Evolutionary conservation across 2,797 vertebrate species (phyloP).

Genomic region (Malacoctenus gilli): DNA sequence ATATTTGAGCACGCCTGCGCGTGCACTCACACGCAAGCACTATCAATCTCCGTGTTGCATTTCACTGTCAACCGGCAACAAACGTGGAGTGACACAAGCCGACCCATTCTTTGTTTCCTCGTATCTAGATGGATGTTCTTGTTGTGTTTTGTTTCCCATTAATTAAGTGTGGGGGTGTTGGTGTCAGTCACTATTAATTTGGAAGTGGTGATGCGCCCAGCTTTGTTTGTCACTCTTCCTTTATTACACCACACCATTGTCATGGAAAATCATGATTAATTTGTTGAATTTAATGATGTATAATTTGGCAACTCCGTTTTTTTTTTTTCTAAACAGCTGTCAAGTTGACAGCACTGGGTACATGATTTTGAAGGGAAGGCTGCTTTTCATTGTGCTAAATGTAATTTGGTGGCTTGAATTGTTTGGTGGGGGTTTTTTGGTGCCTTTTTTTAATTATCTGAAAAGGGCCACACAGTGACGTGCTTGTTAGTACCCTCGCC

Average conservation of each 20-base stretch:
- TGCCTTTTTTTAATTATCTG: constrained; percentile 40
- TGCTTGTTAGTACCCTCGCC: too few relatives aligned
- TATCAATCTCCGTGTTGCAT: constrained; percentile 67
- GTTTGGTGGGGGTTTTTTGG: constrained; percentile 7
- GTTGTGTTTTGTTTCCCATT: constrained; percentile 76
- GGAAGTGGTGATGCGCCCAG: constrained; percentile 61
- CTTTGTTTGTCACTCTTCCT: constrained; percentile 74
- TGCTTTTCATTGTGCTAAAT: constrained; percentile 43
- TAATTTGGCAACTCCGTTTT: constrained; percentile 66
- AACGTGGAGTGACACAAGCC: constrained; percentile 62
- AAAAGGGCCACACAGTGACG: too few relatives aligned
- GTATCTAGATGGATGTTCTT: constrained; percentile 74
- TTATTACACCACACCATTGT: constrained; percentile 71
- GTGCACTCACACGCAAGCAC: constrained; percentile 31
- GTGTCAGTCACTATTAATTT: constrained; percentile 79
- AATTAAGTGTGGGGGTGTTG: constrained; percentile 72
- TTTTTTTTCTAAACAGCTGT: constrained; percentile 57
- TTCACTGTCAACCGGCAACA: constrained; percentile 70
- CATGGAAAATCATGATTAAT: constrained; percentile 77
- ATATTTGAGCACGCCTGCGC: constrained; percentile 39
- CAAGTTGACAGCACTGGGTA: constrained; percentile 52
- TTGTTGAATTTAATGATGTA: constrained; percentile 73
- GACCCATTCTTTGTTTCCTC: constrained; percentile 68
- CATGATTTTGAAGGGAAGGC: constrained; percentile 44
- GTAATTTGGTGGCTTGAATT: constrained; percentile 41